These are phyloP conservation scores for Danionella dracula DNA, from an alignment of 2,797 vertebrate species.

Conservation along the genomic window DNA sequence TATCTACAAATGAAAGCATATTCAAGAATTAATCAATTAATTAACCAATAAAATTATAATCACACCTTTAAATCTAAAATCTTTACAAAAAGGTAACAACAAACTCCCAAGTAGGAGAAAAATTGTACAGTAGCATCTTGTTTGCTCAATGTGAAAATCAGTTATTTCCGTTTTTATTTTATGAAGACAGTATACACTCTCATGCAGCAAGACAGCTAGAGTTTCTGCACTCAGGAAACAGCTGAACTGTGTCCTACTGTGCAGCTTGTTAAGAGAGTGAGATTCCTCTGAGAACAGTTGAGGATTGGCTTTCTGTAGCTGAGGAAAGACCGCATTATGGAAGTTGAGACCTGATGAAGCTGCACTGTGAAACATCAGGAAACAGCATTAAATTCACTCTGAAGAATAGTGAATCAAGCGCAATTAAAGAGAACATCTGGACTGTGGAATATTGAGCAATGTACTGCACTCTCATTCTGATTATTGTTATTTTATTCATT, in stretches of 20 bases:
- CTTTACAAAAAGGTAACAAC: too few species aligned
- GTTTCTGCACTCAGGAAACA: not conserved
- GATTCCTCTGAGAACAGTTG: conserved; percentile 24
- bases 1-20: too few species aligned
- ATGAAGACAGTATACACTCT: too few species aligned
- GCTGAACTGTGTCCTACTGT: conserved; percentile 4
- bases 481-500: not conserved
- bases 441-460: not conserved
- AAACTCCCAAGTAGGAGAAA: too few species aligned
- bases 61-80: too few species aligned
- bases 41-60: too few species aligned
- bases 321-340: conserved; percentile 23
- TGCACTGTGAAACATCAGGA: not conserved
- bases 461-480: not conserved
- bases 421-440: conserved; percentile 19
- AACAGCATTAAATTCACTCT: conserved; percentile 9
- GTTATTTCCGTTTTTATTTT: too few species aligned
- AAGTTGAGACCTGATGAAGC: conserved; percentile 25
- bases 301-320: conserved; percentile 18
- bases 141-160: too few species aligned
- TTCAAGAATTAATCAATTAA: too few species aligned
- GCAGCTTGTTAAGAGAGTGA: conserved; percentile 5
- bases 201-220: too few species aligned
- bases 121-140: too few species aligned
- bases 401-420: conserved; percentile 2